Percentiles rank a stretch among this genome's conserved stretches.
Evolutionary conservation across 1,140 invertebrate species (phyloP).

Genomic region (Eciton burchellii): DNA sequence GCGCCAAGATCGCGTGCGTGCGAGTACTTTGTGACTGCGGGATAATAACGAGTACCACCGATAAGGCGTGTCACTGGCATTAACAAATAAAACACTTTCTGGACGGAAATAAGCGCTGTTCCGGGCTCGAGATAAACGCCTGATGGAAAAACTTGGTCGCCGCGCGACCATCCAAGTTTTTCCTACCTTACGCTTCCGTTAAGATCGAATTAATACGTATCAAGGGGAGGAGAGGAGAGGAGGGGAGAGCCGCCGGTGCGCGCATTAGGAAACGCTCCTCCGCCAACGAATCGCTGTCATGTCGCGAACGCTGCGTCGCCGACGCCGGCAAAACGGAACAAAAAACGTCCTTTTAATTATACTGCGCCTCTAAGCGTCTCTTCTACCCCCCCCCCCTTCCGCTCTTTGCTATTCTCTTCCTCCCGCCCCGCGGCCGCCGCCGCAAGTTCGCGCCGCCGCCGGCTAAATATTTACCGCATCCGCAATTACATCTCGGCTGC

Average conservation of each 20-base stretch:
- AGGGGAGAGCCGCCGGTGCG: background rate
- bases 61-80: slow-evolving; percentile 58
- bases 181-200: slow-evolving; percentile 46
- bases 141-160: slow-evolving; percentile 61
- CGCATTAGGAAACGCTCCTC: background rate
- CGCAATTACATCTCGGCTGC: slow-evolving; percentile 47
- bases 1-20: slow-evolving; percentile 59
- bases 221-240: background rate
- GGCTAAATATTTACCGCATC: slow-evolving; percentile 46
- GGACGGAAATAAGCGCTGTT: slow-evolving; percentile 59
- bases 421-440: background rate
- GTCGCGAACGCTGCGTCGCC: background rate
- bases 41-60: slow-evolving; percentile 58
- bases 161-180: slow-evolving; percentile 13
- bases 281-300: background rate
- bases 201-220: slow-evolving; percentile 47
- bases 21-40: slow-evolving; percentile 58
- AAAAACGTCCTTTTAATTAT: slow-evolving; percentile 43
- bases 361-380: background rate
- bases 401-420: background rate
- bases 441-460: no score
- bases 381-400: background rate
- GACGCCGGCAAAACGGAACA: slow-evolving; percentile 16
- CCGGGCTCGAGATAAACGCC: slow-evolving; percentile 49
- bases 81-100: slow-evolving; percentile 66